Evolutionary conservation across 23 tunicate species (phyloP), one percentile per base, ranked within the genome.

Genomic region (Halocynthia roretzi): DNA sequence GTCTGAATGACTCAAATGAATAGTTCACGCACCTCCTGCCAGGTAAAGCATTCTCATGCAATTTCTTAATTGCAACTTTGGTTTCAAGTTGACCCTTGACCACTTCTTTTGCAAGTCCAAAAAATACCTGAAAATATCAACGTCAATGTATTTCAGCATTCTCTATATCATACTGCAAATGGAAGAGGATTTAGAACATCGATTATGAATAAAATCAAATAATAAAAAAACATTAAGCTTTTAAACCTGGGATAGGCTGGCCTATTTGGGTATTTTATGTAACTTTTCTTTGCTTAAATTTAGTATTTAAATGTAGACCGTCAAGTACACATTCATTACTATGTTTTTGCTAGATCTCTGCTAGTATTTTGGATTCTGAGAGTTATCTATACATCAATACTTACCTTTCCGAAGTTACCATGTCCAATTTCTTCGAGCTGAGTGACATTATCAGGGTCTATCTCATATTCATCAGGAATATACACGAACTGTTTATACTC

Each of bases 391-490:
- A 60, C 4, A n/a, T 18, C 17, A 22, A 19, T 17, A 68, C 20
- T 64, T 7, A 82, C 97, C 84, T 91, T 83, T 67, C 97, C 97
- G 66, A 91, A 91, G 51, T 85, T 78, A 7, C 97, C 97, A 19
- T 85, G 87, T 15, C 97, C 97, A 51, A 91, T 91, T 78, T 85
- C 87, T 23, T 61, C 56, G 49, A 85, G 15, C 22, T 81, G 40
- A 44, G 81, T 69, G 19, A 91, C 76, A 9, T 91, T 81, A 20
- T 85, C 87, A 23, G 60, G 76, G 40, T 72, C 67, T 54, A 91
- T 78, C 61, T 91, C 97, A 65, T 91, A 91, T 44, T 81, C 90
- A 77, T 85, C 90, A 20, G 91, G 91, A 21, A 77, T 85, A 53
- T 88, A 83, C 58, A 80, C 83, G 23, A 76, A 81, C 6, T 75